These are phyloP conservation scores for Argentina silus DNA, from an alignment of 2,797 vertebrate species.

Conservation along the genomic window DNA sequence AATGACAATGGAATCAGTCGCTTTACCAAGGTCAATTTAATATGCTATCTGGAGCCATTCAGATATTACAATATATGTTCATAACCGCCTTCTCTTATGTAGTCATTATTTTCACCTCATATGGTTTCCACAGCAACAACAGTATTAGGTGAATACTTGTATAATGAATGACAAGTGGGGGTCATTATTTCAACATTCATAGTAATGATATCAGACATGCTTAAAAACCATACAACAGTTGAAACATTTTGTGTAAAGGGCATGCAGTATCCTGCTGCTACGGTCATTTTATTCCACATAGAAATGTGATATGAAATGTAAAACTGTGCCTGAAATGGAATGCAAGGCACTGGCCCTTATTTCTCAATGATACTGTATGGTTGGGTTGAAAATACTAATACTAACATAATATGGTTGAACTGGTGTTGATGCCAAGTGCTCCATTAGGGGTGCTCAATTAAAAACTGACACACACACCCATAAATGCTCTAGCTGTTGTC, in stretches of 20 bases:
- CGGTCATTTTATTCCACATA: neutral
- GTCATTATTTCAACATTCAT: neutral
- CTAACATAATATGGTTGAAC: no score
- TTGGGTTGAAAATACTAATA: no score
- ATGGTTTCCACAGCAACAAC: neutral
- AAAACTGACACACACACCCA: neutral
- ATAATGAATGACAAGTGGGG: neutral
- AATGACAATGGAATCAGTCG: constrained; percentile 4
- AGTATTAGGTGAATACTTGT: neutral
- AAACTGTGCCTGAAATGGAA: no score
- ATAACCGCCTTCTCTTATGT: neutral
- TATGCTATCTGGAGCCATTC: neutral
- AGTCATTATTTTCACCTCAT: neutral
- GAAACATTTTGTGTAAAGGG: no score
- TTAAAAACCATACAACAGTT: no score
- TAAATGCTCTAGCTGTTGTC: constrained; percentile 12
- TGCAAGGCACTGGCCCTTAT: no score
- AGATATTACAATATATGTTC: neutral
- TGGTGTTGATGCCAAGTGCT: no score
- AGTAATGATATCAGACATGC: neutral
- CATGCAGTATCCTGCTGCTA: no score
- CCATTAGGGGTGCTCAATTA: neutral
- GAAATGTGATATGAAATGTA: no score
- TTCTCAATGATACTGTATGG: no score
- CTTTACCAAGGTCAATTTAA: constrained; percentile 11